Conservation (phyloP, 2,113 vertebrate genomes). For the Gasterosteus aculeatus region DNA sequence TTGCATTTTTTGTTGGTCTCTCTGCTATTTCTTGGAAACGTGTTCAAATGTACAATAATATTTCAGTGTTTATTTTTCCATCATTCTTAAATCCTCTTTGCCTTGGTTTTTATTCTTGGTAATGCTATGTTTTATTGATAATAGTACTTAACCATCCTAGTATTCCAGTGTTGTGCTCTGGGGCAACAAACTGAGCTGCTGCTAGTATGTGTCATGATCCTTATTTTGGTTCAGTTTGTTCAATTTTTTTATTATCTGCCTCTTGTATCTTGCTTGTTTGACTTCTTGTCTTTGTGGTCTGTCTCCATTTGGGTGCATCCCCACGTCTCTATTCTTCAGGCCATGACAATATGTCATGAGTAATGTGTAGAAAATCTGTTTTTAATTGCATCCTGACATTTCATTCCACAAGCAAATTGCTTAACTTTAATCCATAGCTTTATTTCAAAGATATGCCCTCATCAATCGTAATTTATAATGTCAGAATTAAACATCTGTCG, state of each 20-base stretch:
- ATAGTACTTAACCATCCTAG: background rate
- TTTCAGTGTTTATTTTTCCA: background rate
- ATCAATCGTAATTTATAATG: slow-evolving; percentile 54
- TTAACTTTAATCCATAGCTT: slow-evolving; percentile 25
- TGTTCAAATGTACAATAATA: background rate
- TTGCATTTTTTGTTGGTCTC: background rate
- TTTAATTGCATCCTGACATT: slow-evolving; percentile 11
- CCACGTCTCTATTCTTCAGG: background rate
- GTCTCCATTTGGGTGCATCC: background rate
- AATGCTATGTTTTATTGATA: background rate
- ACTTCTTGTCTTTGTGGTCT: background rate
- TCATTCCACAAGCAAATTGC: slow-evolving; percentile 33
- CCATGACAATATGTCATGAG: background rate
- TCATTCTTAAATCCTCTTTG: background rate
- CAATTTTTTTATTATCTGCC: background rate
- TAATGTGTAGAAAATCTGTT: background rate
- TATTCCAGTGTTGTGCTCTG: background rate
- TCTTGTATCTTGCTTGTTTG: background rate
- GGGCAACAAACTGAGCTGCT: no score
- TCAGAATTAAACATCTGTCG: slow-evolving; percentile 55
- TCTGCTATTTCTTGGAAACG: background rate
- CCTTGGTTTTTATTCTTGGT: background rate
- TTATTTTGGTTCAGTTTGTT: background rate
- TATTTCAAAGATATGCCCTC: slow-evolving; percentile 29
- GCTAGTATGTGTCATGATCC: background rate